Conservation (phyloP, 2,888 invertebrate genomes). For the Pammene aurita region DNA sequence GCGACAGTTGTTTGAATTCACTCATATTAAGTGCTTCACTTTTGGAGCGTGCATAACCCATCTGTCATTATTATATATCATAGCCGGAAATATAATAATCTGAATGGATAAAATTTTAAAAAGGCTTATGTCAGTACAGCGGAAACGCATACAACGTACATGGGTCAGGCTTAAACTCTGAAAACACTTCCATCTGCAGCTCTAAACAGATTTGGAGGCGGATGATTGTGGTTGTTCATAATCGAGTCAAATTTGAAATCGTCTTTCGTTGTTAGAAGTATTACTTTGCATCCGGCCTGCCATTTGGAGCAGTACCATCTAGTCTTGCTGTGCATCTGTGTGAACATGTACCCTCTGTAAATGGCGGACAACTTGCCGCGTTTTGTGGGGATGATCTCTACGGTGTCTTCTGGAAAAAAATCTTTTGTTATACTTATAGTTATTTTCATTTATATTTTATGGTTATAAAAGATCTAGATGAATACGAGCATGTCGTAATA, state of each 20-base stretch:
- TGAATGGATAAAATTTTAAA: too few species aligned
- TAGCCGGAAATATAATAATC: too few species aligned
- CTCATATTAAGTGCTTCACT: too few species aligned
- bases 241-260: constrained; percentile 4
- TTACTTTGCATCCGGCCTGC: constrained; percentile 28
- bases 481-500: too few species aligned
- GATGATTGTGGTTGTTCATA: constrained; percentile 14
- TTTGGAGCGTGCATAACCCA: too few species aligned
- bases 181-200: constrained; percentile 2
- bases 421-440: neutral
- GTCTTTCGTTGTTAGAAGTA: constrained; percentile 3
- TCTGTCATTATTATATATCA: too few species aligned
- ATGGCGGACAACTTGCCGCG: constrained; percentile 33
- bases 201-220: constrained; percentile 12
- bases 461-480: too few species aligned
- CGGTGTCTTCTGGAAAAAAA: constrained; percentile 1
- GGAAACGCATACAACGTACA: neutral
- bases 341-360: constrained; percentile 48
- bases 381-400: constrained; percentile 23
- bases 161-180: neutral
- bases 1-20: too few species aligned
- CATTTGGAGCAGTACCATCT: constrained; percentile 51
- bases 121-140: too few species aligned
- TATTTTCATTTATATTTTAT: neutral
- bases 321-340: constrained; percentile 46